These are phyloP conservation scores for Sander vitreus DNA, from an alignment of 2,113 vertebrate species.

Conservation along the genomic window DNA sequence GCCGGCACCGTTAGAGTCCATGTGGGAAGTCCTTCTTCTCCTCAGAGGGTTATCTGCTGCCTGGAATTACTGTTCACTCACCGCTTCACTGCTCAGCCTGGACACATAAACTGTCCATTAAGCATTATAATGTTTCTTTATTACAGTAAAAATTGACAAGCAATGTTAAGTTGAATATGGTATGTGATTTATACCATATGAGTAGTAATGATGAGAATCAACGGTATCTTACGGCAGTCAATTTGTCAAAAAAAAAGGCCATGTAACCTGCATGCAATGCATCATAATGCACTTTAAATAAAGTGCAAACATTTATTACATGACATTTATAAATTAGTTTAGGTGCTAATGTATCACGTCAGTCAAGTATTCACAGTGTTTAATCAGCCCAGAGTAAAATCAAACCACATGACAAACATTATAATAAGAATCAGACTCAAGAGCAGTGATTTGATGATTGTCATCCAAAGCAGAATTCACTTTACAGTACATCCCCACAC, in stretches of 20 bases:
- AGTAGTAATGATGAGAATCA: background rate
- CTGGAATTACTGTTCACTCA: slow-evolving; percentile 5
- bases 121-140: too few species aligned
- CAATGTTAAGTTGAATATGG: background rate
- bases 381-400: background rate
- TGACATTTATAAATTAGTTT: background rate
- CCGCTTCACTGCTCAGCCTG: background rate
- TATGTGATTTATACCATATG: too few species aligned
- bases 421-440: background rate
- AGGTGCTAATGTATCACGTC: background rate
- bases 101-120: background rate
- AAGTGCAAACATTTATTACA: background rate
- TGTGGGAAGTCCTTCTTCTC: slow-evolving; percentile 84
- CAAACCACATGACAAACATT: background rate
- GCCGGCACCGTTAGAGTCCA: slow-evolving; percentile 78
- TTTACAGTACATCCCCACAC: background rate
- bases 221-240: background rate
- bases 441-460: slow-evolving; percentile 1
- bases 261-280: background rate
- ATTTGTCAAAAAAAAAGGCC: background rate
- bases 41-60: slow-evolving; percentile 31
- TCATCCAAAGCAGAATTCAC: background rate
- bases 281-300: background rate
- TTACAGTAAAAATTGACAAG: background rate
- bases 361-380: background rate